A percentile compares a stretch with the other conserved stretches of the same genome.
These are phyloP conservation scores for Tenthredo scrophulariae DNA, from an alignment of 2,888 invertebrate genomes.

Conservation along the genomic window DNA sequence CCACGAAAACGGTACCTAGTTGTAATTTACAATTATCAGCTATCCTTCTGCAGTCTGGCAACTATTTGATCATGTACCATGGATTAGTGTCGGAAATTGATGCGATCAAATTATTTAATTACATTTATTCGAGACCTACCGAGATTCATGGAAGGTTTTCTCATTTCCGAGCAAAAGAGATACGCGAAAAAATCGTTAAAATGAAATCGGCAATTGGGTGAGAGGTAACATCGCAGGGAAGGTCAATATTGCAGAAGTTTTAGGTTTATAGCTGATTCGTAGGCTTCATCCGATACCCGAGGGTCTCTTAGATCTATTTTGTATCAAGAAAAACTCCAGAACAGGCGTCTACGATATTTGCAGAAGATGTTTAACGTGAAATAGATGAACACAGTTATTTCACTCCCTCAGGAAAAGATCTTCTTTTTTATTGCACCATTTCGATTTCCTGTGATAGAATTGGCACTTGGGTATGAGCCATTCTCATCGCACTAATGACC, in stretches of 20 bases:
- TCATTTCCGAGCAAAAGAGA: background rate
- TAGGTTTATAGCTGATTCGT: background rate
- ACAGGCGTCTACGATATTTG: background rate
- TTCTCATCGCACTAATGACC: background rate
- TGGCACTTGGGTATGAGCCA: background rate
- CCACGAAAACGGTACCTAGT: background rate
- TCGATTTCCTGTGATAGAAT: background rate
- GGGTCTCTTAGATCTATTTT: background rate
- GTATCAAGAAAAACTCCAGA: background rate
- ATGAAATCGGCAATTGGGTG: background rate
- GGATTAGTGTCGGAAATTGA: too few relatives aligned
- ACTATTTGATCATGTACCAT: background rate
- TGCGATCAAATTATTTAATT: background rate
- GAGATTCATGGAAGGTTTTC: background rate
- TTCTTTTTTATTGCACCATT: background rate
- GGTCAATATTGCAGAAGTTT: constrained; percentile 11
- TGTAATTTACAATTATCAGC: background rate
- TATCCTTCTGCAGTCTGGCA: background rate
- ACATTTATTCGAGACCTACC: background rate
- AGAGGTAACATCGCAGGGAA: background rate
- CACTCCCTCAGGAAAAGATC: background rate
- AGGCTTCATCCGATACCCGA: background rate
- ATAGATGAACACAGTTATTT: background rate
- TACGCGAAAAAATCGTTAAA: background rate
- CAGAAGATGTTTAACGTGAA: background rate